A percentile compares a stretch with the other conserved stretches of the same genome.
Evolutionary conservation across 2,797 vertebrate species (phyloP).

Genomic region (Melanotaenia pygmaea): DNA sequence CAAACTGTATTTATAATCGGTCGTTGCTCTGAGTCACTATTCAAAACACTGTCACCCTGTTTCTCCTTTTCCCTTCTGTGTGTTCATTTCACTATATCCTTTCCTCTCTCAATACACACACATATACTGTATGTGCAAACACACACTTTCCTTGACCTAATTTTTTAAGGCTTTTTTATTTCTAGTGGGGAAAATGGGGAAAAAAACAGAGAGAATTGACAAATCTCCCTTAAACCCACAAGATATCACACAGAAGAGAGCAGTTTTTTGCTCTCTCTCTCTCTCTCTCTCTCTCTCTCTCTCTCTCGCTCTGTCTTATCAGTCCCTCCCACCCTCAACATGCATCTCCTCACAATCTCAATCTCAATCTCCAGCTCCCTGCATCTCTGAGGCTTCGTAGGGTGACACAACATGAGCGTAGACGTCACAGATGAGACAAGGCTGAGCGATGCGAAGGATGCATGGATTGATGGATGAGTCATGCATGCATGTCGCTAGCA

Average conservation of each 20-base stretch:
- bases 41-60: slow-evolving; percentile 55
- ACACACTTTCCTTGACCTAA: slow-evolving; percentile 65
- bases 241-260: slow-evolving; percentile 57
- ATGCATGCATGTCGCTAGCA: slow-evolving; percentile 38
- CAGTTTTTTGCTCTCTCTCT: slow-evolving; percentile 33
- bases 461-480: slow-evolving; percentile 55
- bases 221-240: slow-evolving; percentile 68
- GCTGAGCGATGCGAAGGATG: slow-evolving; percentile 12
- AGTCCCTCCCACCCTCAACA: slow-evolving; percentile 37
- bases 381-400: slow-evolving; percentile 43
- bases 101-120: slow-evolving; percentile 7
- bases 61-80: slow-evolving; percentile 39
- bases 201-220: slow-evolving; percentile 50
- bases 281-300: too few species aligned
- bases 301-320: slow-evolving; percentile 49
- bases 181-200: slow-evolving; percentile 20
- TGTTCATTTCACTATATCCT: slow-evolving; percentile 38
- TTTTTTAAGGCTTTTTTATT: slow-evolving; percentile 62
- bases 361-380: slow-evolving; percentile 31
- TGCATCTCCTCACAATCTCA: slow-evolving; percentile 16
- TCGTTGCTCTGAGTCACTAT: slow-evolving; percentile 47
- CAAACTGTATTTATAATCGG: slow-evolving; percentile 58
- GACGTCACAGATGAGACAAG: slow-evolving; percentile 56
- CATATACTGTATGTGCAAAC: slow-evolving; percentile 7
- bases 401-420: slow-evolving; percentile 57